Conservation (phyloP, 1,140 invertebrate genomes). For the Cephus cinctus region DNA sequence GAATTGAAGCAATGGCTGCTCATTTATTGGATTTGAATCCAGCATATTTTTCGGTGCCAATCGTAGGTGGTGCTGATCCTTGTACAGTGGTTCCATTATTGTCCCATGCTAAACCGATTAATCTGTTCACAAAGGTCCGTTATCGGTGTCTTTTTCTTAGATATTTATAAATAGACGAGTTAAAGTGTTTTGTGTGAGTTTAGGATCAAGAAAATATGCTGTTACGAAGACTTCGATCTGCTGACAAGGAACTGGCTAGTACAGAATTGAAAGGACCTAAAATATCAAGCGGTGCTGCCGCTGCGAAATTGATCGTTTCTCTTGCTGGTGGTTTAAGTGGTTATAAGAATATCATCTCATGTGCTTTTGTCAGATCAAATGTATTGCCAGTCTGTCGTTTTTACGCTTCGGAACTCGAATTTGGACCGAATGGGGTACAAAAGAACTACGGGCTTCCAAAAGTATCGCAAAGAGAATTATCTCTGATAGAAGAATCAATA, state of each 20-base stretch:
- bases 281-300: conserved; percentile 31
- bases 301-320: conserved; percentile 36
- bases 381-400: conserved; percentile 38
- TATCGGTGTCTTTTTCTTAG: not conserved
- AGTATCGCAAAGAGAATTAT: conserved; percentile 29
- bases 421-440: conserved; percentile 35
- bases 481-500: conserved; percentile 29
- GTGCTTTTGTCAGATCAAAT: conserved; percentile 40
- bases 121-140: conserved; percentile 32
- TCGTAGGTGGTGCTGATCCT: conserved; percentile 43
- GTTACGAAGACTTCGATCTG: conserved; percentile 24
- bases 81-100: conserved; percentile 40
- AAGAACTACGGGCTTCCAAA: conserved; percentile 36
- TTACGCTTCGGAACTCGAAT: conserved; percentile 35
- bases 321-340: conserved; percentile 31
- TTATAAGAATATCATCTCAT: conserved; percentile 20
- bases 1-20: conserved; percentile 34
- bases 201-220: conserved; percentile 28
- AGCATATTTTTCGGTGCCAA: conserved; percentile 33
- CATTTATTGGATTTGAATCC: conserved; percentile 36
- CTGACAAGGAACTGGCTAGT: conserved; percentile 21
- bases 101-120: conserved; percentile 31
- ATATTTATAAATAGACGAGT: not conserved
- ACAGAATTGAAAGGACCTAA: conserved; percentile 18
- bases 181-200: conserved; percentile 9